These are phyloP conservation scores for Wiebesia pumilae DNA, from an alignment of 1,140 invertebrate genomes.

Conservation along the genomic window DNA sequence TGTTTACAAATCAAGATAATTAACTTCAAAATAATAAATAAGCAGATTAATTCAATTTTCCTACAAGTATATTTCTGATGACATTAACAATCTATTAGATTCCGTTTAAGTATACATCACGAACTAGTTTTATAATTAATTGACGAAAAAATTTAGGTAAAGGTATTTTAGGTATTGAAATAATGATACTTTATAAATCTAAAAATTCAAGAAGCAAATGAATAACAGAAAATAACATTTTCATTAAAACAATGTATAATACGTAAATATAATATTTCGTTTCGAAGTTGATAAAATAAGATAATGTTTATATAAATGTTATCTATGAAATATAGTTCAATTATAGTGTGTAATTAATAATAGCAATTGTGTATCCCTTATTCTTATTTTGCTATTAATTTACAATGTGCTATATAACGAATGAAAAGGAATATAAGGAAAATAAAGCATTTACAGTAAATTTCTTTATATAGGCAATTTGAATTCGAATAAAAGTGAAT, in stretches of 20 bases:
- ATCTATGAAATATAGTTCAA: too few species aligned
- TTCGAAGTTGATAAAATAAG: too few species aligned
- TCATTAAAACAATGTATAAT: too few species aligned
- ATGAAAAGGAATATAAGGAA: too few species aligned
- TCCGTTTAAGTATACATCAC: neutral
- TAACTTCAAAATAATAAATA: neutral
- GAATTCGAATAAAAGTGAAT: neutral
- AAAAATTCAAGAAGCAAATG: neutral
- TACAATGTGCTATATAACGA: too few species aligned
- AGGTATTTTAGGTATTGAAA: neutral
- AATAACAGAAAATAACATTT: too few species aligned
- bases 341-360: too few species aligned
- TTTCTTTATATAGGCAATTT: constrained; percentile 13
- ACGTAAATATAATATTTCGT: too few species aligned
- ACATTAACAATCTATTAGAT: neutral
- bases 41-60: neutral
- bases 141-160: neutral
- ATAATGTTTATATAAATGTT: too few species aligned
- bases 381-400: too few species aligned
- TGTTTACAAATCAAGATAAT: neutral
- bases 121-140: neutral
- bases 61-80: neutral
- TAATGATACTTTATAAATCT: neutral
- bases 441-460: too few species aligned
- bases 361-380: too few species aligned